Evolutionary conservation across 2,888 invertebrate species (phyloP), one percentile per base, ranked within the genome.

Genomic region (Nymphalis polychloros): DNA sequence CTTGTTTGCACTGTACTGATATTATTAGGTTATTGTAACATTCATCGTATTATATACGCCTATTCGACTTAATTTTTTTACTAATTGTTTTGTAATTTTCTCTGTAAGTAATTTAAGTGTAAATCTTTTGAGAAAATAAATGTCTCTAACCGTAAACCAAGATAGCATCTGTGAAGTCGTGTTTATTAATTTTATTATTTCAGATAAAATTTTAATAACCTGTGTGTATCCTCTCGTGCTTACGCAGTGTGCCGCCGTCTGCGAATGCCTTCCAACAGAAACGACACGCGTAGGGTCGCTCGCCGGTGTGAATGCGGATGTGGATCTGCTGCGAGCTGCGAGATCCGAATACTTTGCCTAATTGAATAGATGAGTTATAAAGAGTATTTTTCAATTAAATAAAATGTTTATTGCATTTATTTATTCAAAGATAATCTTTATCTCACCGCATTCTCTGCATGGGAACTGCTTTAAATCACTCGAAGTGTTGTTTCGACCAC

Each of bases 201-300:
- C 13, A 41, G 13, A 4, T 41, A 41, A 41, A 6, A 13, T 41
- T 41, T 13, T 41, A 41, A 13, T 41, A 3, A 41, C 94, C 96
- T 0, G 97, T 97, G 78, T 97, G 97, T 77, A 97, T 97, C 13
- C 97, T 93, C 81, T 97, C 97, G 81, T 97, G 97, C 81, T 97
- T 97, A 47, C 97, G 90, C 57, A 97, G 84, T 1, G 97, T 97
- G 31, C 97, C 97, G 50, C 97, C 97, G 83, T 97, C 97, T 0
- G 97, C 97, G 83, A 97, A 97, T 0, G 97, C 97, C 82, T 97
- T 97, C 97, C 97, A 97, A 81, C 97, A 97, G 86, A 95, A 97
- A 13, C 96, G 94, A 81, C 97, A 97, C 0, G 96, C 96, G 79
- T 97, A 97, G 0, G 97, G 97, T 50, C 97, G 92, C 83, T 97